Base-by-base conservation (phyloP, 2,797 vertebrate genomes). In the Siniperca obscura region DNA sequence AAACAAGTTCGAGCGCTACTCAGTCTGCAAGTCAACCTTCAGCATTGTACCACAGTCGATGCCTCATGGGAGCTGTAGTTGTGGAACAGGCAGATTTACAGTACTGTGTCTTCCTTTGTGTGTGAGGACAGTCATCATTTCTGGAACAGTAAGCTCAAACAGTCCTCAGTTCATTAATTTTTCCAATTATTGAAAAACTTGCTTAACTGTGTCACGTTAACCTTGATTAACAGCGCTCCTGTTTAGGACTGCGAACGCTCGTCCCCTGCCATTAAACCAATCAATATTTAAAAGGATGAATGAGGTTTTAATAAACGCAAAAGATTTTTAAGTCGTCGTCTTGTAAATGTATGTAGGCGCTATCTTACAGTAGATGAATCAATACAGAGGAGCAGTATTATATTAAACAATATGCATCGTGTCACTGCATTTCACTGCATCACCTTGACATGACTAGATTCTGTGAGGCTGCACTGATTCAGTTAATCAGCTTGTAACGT, bases 231-330 rank as follows among this genome's bases (percentile, higher is more conserved):
- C 70, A 3, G 55, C 42, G 4, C 3, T 11, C 5, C 7, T 12
- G 67, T 48, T 60, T 27, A 30, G 21, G n/a, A 4, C 53, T 3
- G 11, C 1, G 4, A 60, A 64, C 71, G 0, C 36, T 52, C 6
- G 13, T 34, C 72, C 25, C 8, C 10, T 1, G 25, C n/a, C 38
- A 22, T 69, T 16, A 57, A 77, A 78, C 12, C 61, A 59, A 74
- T 87, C 69, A 55, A 70, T 74, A n/a, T 53, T n/a, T 62, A 88
- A 71, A 44, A 65, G 74, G 50, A 68, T 12, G 52, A 46, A 72
- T 6, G 53, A 84, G 76, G 7, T 6, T 84, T 86, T 86, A 86
- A 90, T 86, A 60, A 75, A 62, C 46, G 25, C 64, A n/a, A n/a
- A 48, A 17, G 27, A 50, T 10, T 48, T 61, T 30, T 3, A n/a